Conservation (phyloP, 1,140 invertebrate species). For the Anastrepha obliqua region DNA sequence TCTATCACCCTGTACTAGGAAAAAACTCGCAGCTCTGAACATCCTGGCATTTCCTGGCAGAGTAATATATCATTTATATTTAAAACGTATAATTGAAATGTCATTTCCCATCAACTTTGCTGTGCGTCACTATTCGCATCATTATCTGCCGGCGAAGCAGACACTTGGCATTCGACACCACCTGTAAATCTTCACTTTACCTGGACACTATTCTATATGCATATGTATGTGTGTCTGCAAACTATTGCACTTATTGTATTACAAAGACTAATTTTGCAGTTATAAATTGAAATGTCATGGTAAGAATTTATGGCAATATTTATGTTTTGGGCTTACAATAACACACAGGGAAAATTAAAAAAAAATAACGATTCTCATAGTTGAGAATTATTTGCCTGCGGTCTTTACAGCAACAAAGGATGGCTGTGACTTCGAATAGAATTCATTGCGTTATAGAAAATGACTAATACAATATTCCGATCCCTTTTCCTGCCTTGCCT, state of each 20-base stretch:
- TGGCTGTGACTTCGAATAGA: background rate
- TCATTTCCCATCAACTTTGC: slow-evolving; percentile 4
- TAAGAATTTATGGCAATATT: slow-evolving; percentile 40
- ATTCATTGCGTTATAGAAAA: background rate
- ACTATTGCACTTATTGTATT: background rate
- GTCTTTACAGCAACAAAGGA: background rate
- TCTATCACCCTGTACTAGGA: too few species aligned
- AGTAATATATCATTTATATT: background rate
- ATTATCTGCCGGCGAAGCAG: background rate
- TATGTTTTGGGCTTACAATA: background rate
- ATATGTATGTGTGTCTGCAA: background rate
- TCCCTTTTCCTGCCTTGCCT: background rate
- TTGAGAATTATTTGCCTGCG: background rate
- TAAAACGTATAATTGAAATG: slow-evolving; percentile 39
- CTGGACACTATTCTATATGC: background rate
- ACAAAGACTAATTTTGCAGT: slow-evolving; percentile 31
- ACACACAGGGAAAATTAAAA: background rate
- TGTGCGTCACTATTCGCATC: background rate
- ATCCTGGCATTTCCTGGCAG: background rate
- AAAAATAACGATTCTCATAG: too few species aligned
- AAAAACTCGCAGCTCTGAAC: background rate
- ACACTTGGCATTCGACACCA: background rate
- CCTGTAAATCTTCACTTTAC: background rate
- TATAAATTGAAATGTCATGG: slow-evolving; percentile 51
- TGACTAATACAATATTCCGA: background rate